Conservation (phyloP, 1,140 invertebrate species). For the Whitmania pigra region DNA sequence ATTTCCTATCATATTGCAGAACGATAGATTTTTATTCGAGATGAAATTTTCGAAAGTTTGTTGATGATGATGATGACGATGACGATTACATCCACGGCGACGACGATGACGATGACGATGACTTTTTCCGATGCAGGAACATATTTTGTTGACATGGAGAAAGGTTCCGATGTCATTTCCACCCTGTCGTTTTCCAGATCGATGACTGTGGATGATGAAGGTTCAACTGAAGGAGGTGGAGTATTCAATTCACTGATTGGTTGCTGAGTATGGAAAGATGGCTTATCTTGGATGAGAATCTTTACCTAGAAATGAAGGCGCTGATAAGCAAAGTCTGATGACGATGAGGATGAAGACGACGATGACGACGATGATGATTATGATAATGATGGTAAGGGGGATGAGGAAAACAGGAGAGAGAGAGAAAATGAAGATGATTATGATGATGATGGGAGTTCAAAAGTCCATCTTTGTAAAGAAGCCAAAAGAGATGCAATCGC, state of each 20-base stretch:
- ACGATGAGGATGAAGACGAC: not conserved
- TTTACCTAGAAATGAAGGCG: not conserved
- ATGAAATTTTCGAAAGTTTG: no score
- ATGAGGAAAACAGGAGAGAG: not conserved
- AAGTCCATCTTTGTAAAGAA: not conserved
- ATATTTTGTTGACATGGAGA: conserved; percentile 2
- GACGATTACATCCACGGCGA: no score
- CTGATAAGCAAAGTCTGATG: no score
- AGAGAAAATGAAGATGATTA: not conserved
- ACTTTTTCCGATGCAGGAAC: not conserved
- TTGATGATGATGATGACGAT: no score
- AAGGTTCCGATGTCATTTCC: no score
- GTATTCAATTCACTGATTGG: no score
- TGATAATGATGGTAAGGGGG: not conserved
- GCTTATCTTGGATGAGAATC: not conserved
- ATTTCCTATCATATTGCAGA: no score
- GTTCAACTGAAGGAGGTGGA: no score
- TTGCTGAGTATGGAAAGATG: no score
- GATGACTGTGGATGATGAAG: no score
- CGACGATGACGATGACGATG: not conserved
- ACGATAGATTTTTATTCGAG: no score
- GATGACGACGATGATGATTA: not conserved
- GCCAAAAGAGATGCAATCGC: not conserved
- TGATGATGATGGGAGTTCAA: not conserved
- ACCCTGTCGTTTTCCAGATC: no score